Base-by-base conservation (phyloP, 2,888 invertebrate species). In the Sycophila texana region DNA sequence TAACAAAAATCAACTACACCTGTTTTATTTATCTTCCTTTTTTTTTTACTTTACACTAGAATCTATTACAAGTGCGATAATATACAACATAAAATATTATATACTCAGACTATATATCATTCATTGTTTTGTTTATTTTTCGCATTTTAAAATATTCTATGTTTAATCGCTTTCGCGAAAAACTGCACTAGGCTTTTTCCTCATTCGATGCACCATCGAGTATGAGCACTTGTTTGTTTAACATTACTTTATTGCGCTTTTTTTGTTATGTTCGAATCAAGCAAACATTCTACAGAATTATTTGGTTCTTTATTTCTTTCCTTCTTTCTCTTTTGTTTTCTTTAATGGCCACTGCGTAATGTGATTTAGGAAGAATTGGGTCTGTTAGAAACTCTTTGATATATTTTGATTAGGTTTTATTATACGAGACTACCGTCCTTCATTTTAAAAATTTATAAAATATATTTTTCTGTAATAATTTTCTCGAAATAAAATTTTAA, bases 381-480 rank as follows among this genome's bases (percentile, higher is more conserved):
- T 65, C 58, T 51, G 5, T 75, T 53, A 70, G 49, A 77, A 70
- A 68, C 39, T 51, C 51, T 67, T 49, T 66, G 2, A 73, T 67
- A 80, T 67, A 63, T 51, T 39, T 76, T 76, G 61, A 63, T 58
- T 61, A 65, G 22, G 68, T 65, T 77, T 76, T 81, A 82, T 83
- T 82, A 77, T 79, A 81, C 83, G 80, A 82, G 82, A 84, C 84
- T 84, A 70, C 51, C 53, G 68, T 65, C 72, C 10, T 63, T 73
- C 26, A 2, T 67, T 58, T 80, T 80, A 61, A 61, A 80, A 77
- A 74, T 81, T 76, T 70, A 74, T 76, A 77, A 77, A 77, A 79
- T 71, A 81, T 77, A 77, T 70, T 74, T 77, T 77, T 81, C 77
- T 63, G 72, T 65, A 78, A 75, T 66, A 74, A 71, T 74, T 74